Evolutionary conservation across 2,113 vertebrate species (phyloP), one percentile per base, ranked within the genome.

Genomic region (Lasiurus borealis): DNA sequence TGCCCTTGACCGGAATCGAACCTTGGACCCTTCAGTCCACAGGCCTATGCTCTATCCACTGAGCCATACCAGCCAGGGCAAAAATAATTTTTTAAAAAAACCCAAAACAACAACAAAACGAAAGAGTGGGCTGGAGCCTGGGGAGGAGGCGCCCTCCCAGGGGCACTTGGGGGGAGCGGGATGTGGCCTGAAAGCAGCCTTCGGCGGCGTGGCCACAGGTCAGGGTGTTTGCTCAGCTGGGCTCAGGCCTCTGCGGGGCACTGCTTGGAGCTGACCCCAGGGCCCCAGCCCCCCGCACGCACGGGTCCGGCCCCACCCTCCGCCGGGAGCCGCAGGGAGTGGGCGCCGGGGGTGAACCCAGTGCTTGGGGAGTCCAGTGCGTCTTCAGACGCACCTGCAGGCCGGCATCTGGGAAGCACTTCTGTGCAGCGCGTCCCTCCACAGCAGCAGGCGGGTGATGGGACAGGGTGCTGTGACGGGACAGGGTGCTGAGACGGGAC

Each of bases 371-470:
- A 1, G 0, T 3, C 73, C 1, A 6, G 44, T 0, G 16, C 5
- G 1, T 23, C 59, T 36, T 57, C 10, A 3, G 2, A 1, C 0
- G n/a, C 50, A 0, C 4, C 1, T 0, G 0, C 6, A 12, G 54
- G 6, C 2, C 0, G 15, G 10, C 19, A 0, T 21, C 62, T 19
- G 77, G 23, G 8, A 2, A 11, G 46, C 36, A 0, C 25, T 64
- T 7, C 16, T 18, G 11, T 1, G 0, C 1, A 10, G 54, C 9
- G 18, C 3, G 0, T n/a, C 44, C 48, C 2, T 34, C 50, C 0
- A 1, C n/a, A 72, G 11, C n/a, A 12, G 40, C 34, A 34, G 46
- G 4, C 0, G 0, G 14, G 11, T 46, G 46, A 46, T 8, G 8
- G 40, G 40, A 40, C 40, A 40, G 40, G 40, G 40, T 40, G 40